Base-by-base conservation (phyloP, 1,140 invertebrate genomes). In the Drosophila simulans region DNA sequence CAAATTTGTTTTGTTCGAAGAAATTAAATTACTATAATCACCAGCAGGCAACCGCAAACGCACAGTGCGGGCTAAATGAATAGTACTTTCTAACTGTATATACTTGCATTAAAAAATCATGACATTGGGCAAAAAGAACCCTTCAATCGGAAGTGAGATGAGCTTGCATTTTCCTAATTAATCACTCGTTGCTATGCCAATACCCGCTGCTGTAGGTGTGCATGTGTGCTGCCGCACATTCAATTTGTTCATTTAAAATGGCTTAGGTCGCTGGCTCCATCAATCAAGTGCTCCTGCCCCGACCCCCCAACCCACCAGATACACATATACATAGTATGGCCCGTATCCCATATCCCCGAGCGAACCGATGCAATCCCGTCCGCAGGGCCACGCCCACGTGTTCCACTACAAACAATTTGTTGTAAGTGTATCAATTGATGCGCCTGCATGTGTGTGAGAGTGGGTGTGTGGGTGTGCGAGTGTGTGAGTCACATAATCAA, bases 201-300 rank as follows among this genome's bases (percentile, higher is more conserved):
- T 3, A 4, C 3, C 42, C 42, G 11, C 59, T 34, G 35, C 35
- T 55, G 53, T 55, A 15, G 59, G n/a, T 31, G 58, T 62, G 15
- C 55, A 20, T 62, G 37, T 54, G 49, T 34, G 40, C 45, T 52
- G 52, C 35, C 27, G 65, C 53, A 68, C 58, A 81, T 78, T 83
- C 83, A 83, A 88, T 88, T 88, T 89, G 80, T 80, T 83, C 75
- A 89, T 89, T 89, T 88, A 88, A 89, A 88, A 88, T 79, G 65
- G 83, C 79, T 83, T 57, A 78, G 74, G 74, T 83, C 70, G 78
- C 45, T 53, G 57, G 54, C 75, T 76, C 56, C 83, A 86, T 86
- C 83, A 88, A 86, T 86, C 83, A 88, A 83, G 52, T 59, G 59
- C 59, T 37, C 64, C 42, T 34, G 39, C 48, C 65, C 60, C 40